These are phyloP conservation scores for Poeciliopsis paucimaculata DNA, from an alignment of 2,797 vertebrate genomes.

Conservation along the genomic window DNA sequence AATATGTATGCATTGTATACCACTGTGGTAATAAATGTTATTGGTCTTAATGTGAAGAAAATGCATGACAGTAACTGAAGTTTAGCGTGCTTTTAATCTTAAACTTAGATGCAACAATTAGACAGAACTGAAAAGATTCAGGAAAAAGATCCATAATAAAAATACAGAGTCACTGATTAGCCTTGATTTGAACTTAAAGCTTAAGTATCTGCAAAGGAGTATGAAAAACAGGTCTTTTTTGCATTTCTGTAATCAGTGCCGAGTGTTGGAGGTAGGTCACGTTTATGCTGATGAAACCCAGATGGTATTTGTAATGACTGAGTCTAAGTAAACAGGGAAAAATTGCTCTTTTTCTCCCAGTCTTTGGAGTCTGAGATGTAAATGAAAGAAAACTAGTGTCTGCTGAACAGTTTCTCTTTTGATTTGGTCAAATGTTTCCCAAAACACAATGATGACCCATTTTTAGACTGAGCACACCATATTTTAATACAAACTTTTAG, in stretches of 20 bases:
- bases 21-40: too few species aligned
- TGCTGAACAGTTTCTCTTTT: background rate
- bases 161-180: background rate
- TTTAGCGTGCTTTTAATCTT: background rate
- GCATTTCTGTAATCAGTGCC: slow-evolving; percentile 51
- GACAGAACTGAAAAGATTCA: background rate
- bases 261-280: slow-evolving; percentile 39
- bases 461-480: background rate
- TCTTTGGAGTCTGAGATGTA: background rate
- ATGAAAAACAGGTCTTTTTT: slow-evolving; percentile 1
- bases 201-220: background rate
- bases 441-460: background rate
- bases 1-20: background rate
- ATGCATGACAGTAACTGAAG: background rate
- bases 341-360: slow-evolving; percentile 1
- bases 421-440: background rate
- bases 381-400: background rate
- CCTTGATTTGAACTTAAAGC: background rate
- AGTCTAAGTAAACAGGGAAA: slow-evolving; percentile 7
- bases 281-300: slow-evolving; percentile 58
- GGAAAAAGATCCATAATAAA: background rate
- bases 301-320: slow-evolving; percentile 42
- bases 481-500: background rate
- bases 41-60: background rate
- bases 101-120: background rate